A percentile compares a stretch with the other conserved stretches of the same genome.
phyloP scores from a whole-genome alignment of 2,113 vertebrate species.

The Apus apus region DNA sequence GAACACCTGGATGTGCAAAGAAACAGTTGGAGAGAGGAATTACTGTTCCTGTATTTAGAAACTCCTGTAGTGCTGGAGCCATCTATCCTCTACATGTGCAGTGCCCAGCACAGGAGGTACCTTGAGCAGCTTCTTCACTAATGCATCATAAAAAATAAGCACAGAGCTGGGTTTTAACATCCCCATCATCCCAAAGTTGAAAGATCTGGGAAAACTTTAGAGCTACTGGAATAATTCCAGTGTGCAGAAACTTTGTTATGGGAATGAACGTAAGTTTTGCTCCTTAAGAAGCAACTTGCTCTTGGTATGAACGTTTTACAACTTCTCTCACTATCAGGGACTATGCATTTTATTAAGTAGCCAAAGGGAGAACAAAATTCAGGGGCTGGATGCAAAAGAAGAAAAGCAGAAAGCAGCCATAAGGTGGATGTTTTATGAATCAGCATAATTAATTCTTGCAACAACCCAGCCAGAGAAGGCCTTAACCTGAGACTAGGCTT shows the following conservation, averaged over 20 bases:
- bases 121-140: neutral
- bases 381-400: neutral
- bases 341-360: neutral
- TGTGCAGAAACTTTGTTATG: neutral
- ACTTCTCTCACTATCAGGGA: neutral
- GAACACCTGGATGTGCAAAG: neutral
- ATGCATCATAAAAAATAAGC: neutral
- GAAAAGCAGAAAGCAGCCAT: neutral
- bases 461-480: neutral
- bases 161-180: neutral
- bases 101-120: neutral
- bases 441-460: slow-evolving; percentile 12
- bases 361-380: neutral
- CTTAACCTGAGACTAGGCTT: neutral
- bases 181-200: neutral
- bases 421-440: slow-evolving; percentile 28
- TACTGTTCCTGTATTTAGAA: neutral
- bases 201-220: neutral
- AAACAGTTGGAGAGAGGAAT: neutral
- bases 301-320: neutral
- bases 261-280: neutral
- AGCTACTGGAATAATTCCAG: neutral
- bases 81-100: neutral
- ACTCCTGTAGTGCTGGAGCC: neutral
- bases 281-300: neutral